Base-by-base conservation (phyloP, 2,888 invertebrate species). In the Sthenelais limicola region DNA sequence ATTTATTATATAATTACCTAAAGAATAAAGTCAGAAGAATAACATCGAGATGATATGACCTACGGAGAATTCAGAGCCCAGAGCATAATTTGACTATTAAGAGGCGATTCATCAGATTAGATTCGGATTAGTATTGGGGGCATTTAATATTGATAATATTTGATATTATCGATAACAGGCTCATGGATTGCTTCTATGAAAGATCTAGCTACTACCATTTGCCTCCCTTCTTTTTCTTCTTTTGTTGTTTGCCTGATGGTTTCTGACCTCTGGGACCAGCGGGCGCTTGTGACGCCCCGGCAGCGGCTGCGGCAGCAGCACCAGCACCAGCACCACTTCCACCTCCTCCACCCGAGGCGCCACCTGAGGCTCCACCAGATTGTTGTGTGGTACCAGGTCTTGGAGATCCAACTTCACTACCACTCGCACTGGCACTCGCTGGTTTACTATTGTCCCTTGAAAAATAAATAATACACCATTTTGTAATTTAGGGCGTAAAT, bases 181-280 rank as follows among this genome's bases (percentile, higher is more conserved):
- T n/a, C n/a, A n/a, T n/a, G n/a, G n/a, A n/a, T n/a, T n/a, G n/a
- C n/a, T 52, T 52, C 5, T 52, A 52, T 3, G 1, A 12, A 30
- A 52, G n/a, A 28, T 32, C 35, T 12, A 21, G 1, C 5, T 9
- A 51, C 62, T 69, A 74, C 74, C 73, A 73, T 35, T 74, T 74
- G 26, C 48, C 52, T 21, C 74, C 74, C 48, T 74, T 74, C 52
- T 71, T 74, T 52, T 74, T 74, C 67, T 74, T 74, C 28, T 69
- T 38, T 32, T 72, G 47, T 4, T 49, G 70, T 56, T 70, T 68
- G 3, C 74, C 73, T 15, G 48, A 35, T 18, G 78, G 76, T 66
- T 78, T 79, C 69, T 76, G 76, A 26, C 72, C 73, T 18, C 78
- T 62, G 4, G 77, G 77, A 3, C 72, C 74, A n/a, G 48, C 28